phyloP scores from a whole-genome alignment of 2,113 vertebrate genomes.

The Rallus limicola region DNA sequence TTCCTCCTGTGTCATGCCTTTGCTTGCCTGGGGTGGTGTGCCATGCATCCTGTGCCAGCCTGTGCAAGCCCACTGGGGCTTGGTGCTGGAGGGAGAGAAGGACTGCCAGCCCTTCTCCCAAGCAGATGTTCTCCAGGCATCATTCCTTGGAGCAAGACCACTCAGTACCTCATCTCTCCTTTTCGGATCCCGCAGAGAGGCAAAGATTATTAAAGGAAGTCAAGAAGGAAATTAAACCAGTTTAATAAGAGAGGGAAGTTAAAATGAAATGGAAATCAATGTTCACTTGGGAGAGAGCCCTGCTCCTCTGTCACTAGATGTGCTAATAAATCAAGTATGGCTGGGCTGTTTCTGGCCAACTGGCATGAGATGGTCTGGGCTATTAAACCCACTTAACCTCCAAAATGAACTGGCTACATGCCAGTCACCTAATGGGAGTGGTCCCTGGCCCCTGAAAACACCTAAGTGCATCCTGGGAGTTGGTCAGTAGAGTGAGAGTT shows the following conservation, averaged over 20 bases:
- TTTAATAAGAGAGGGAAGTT: conserved; percentile 12
- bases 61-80: not conserved
- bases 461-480: conserved; percentile 4
- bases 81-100: accelerated
- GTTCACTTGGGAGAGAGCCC: conserved; percentile 42
- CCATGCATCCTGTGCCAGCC: not conserved
- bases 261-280: conserved; percentile 61
- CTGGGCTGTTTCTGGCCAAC: conserved; percentile 35
- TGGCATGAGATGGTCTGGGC: conserved; percentile 27
- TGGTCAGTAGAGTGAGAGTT: accelerated
- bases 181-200: not conserved
- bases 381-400: conserved; percentile 55
- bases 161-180: not conserved
- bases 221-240: conserved; percentile 52
- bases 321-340: conserved; percentile 45
- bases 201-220: conserved; percentile 29
- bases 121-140: not conserved
- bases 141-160: not conserved
- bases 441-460: conserved; percentile 27
- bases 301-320: not conserved
- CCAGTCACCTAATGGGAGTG: conserved; percentile 39
- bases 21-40: not conserved
- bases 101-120: not conserved
- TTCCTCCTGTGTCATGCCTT: not conserved
- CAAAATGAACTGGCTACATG: conserved; percentile 35